Conservation (phyloP, 2,113 vertebrate genomes). For the Donacobius atricapilla region DNA sequence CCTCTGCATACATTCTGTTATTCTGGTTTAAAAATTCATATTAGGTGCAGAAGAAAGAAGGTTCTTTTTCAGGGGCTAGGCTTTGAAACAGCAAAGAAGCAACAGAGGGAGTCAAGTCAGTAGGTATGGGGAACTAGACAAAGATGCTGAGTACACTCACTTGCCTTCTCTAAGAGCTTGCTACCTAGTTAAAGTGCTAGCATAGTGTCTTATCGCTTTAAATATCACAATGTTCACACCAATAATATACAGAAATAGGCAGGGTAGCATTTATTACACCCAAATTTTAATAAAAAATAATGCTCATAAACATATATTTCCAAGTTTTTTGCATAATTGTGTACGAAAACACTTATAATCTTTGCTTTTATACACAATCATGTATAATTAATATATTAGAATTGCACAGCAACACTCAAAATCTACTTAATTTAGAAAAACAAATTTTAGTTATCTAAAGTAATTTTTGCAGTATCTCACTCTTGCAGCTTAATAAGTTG, state of each 20-base stretch:
- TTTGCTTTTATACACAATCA: background rate
- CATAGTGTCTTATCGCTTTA: conserved; percentile 7
- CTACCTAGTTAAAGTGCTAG: conserved; percentile 20
- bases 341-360: background rate
- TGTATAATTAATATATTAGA: conserved; percentile 1
- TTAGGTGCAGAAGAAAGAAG: background rate
- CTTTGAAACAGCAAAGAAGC: conserved; percentile 24
- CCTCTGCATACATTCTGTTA: background rate
- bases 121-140: background rate
- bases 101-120: background rate
- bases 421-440: conserved; percentile 18
- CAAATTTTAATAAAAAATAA: conserved; percentile 40
- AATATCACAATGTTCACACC: background rate
- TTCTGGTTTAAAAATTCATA: background rate
- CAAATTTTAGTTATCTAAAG: background rate
- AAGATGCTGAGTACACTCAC: background rate
- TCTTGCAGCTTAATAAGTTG: conserved; percentile 20
- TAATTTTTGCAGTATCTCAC: background rate
- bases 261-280: background rate
- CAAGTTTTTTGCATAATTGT: conserved; percentile 13
- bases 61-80: background rate
- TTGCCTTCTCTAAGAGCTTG: background rate
- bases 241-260: conserved; percentile 34
- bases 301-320: conserved; percentile 41
- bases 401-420: background rate